A percentile compares a stretch with the other conserved stretches of the same genome.
Evolutionary conservation across 2,888 invertebrate genomes (phyloP).

Genomic region (Acanthosepion esculentum): DNA sequence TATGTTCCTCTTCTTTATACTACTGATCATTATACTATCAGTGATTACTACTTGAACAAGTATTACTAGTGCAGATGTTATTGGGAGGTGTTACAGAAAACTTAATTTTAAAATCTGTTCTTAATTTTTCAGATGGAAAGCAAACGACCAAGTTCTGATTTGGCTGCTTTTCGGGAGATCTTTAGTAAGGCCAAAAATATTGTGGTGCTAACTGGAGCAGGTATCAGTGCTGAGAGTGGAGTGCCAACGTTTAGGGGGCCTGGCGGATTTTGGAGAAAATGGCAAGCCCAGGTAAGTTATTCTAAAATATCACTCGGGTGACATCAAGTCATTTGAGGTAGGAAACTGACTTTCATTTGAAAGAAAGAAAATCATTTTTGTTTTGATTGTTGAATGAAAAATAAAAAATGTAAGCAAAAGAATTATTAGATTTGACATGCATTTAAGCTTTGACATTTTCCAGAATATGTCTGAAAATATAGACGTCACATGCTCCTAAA

Average conservation of each 20-base stretch:
- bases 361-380: background rate
- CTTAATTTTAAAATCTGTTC: background rate
- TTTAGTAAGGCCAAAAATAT: conserved; percentile 81
- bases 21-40: too few species aligned
- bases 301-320: background rate
- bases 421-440: too few species aligned
- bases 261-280: conserved; percentile 88
- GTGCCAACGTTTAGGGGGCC: conserved; percentile 89
- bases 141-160: conserved; percentile 66
- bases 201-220: conserved; percentile 83
- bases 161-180: conserved; percentile 79
- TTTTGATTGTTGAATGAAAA: too few species aligned
- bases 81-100: too few species aligned
- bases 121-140: conserved; percentile 41
- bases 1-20: too few species aligned
- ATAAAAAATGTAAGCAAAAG: too few species aligned
- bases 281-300: conserved; percentile 78
- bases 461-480: too few species aligned
- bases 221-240: conserved; percentile 88
- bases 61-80: too few species aligned
- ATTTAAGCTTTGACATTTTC: too few species aligned
- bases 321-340: background rate
- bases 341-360: background rate
- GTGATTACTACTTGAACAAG: too few species aligned
- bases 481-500: too few species aligned